Conservation (phyloP, 2,888 invertebrate species). For the Cetonia aurata region DNA sequence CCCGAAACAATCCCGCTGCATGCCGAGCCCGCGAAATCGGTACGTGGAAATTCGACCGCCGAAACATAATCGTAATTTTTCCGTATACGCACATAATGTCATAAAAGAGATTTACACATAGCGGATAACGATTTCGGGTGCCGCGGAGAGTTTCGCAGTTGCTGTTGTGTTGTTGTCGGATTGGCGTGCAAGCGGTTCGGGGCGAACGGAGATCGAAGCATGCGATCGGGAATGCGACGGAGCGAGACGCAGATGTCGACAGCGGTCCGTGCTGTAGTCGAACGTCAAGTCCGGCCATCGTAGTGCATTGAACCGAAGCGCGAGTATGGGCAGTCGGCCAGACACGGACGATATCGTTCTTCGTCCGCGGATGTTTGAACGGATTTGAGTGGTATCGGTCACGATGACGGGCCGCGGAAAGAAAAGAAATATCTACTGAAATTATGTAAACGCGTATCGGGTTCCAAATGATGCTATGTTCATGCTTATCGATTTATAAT, state of each 20-base stretch:
- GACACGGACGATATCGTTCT: not conserved
- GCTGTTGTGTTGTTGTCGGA: conserved; percentile 5
- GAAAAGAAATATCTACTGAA: no score
- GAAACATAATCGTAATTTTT: conserved; percentile 37
- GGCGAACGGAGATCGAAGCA: conserved; percentile 8
- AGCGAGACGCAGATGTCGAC: conserved; percentile 46
- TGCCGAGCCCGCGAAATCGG: conserved; percentile 3
- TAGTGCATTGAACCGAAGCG: conserved; percentile 52
- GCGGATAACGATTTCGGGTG: conserved; percentile 49
- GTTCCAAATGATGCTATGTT: not conserved
- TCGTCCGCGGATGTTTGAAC: not conserved
- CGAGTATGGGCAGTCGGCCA: not conserved
- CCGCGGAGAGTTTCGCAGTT: not conserved
- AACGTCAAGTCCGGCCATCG: conserved; percentile 46
- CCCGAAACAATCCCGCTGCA: not conserved
- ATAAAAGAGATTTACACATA: conserved; percentile 50
- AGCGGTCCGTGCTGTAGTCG: not conserved
- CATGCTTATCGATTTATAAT: not conserved
- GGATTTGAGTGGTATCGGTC: not conserved
- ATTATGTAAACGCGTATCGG: not conserved
- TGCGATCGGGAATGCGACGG: conserved; percentile 44
- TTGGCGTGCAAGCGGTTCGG: conserved; percentile 3
- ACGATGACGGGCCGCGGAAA: not conserved
- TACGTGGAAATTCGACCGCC: conserved; percentile 43
- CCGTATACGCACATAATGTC: conserved; percentile 40